Evolutionary conservation across 2,888 invertebrate species (phyloP).

Genomic region (Cloeon dipterum): DNA sequence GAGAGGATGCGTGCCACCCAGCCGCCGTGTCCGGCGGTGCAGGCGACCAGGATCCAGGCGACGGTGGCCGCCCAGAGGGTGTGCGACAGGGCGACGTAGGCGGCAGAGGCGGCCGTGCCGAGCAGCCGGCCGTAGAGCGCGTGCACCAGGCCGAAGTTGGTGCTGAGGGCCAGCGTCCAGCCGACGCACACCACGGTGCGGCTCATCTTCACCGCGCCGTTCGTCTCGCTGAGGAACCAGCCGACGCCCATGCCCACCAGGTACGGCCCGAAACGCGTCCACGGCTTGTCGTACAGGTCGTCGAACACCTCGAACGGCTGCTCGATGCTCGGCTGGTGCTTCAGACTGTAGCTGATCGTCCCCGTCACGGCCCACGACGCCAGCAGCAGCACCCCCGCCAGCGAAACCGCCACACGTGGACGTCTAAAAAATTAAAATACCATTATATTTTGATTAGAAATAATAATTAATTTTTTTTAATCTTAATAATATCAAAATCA

Average conservation of each 20-base stretch:
- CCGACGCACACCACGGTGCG: slow-evolving; percentile 11
- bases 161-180: slow-evolving; percentile 14
- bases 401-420: slow-evolving; percentile 30
- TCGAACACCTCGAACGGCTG: slow-evolving; percentile 14
- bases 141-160: slow-evolving; percentile 16
- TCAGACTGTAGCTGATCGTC: slow-evolving; percentile 32
- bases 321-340: slow-evolving; percentile 10
- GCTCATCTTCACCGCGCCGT: slow-evolving; percentile 7
- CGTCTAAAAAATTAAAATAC: slow-evolving; percentile 1
- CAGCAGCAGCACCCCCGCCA: slow-evolving; percentile 32
- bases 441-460: too few relatives aligned
- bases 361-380: slow-evolving; percentile 58
- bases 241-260: slow-evolving; percentile 16
- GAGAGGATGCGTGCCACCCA: slow-evolving; percentile 21
- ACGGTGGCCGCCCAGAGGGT: slow-evolving; percentile 22
- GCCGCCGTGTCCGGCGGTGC: slow-evolving; percentile 21
- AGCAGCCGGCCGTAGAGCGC: slow-evolving; percentile 15
- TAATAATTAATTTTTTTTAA: too few relatives aligned
- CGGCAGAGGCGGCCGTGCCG: slow-evolving; percentile 14
- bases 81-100: slow-evolving; percentile 20
- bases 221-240: slow-evolving; percentile 11
- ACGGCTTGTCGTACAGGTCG: slow-evolving; percentile 17
- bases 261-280: slow-evolving; percentile 18
- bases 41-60: slow-evolving; percentile 21
- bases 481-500: too few relatives aligned